These are phyloP conservation scores for Callipepla squamata DNA, from an alignment of 2,113 vertebrate species.

Conservation along the genomic window DNA sequence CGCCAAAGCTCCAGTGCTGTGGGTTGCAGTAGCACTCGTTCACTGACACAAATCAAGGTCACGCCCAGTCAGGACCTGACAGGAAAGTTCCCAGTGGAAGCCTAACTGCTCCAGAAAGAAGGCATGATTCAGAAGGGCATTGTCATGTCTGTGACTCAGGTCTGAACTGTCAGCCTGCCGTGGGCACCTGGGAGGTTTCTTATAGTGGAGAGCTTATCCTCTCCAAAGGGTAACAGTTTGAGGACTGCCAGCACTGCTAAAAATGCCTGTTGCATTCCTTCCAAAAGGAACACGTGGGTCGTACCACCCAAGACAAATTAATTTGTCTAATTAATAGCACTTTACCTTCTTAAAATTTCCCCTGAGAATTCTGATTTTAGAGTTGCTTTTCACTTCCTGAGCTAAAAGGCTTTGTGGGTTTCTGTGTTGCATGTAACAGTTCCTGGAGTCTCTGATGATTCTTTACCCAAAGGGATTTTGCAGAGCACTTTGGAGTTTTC, in stretches of 20 bases:
- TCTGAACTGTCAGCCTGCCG: not conserved
- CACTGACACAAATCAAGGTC: constrained; percentile 32
- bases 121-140: constrained; percentile 49
- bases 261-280: not conserved
- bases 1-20: not conserved
- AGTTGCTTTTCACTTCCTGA: not conserved
- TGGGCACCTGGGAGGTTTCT: not conserved
- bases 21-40: not conserved
- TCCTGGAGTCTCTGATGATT: not conserved
- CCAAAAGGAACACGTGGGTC: not conserved
- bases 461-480: not conserved
- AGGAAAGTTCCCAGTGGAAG: constrained; percentile 32
- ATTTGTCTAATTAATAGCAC: not conserved
- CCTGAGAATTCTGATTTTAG: not conserved
- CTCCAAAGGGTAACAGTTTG: not conserved
- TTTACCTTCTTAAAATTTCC: not conserved
- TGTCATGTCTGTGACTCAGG: constrained; percentile 28
- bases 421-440: not conserved
- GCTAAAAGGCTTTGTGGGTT: not conserved
- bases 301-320: not conserved
- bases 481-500: not conserved
- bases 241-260: not conserved
- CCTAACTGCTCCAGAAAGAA: constrained; percentile 5
- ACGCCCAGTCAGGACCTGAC: constrained; percentile 55
- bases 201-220: not conserved